Conservation (phyloP, 2,113 vertebrate species). For the Meleagris gallopavo region DNA sequence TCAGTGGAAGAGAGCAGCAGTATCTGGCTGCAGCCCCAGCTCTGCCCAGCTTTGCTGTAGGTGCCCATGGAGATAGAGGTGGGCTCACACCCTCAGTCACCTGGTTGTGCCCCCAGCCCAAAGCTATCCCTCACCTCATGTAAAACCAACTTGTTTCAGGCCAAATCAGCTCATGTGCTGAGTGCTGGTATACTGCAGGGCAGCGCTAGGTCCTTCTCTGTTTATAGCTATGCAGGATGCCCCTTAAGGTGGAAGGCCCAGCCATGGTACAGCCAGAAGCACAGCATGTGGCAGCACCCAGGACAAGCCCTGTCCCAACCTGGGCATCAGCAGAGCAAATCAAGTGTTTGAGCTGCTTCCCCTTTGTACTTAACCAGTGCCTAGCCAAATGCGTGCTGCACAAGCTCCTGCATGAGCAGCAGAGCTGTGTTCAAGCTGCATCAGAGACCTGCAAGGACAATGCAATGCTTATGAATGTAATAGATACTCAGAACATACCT, state of each 20-base stretch:
- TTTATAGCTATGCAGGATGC: background rate
- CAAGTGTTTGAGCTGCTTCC: background rate
- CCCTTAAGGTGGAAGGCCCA: background rate
- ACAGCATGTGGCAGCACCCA: background rate
- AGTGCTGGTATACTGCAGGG: background rate
- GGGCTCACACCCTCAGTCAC: background rate
- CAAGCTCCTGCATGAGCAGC: background rate
- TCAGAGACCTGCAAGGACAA: fast-evolving
- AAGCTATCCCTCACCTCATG: background rate
- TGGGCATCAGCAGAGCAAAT: background rate
- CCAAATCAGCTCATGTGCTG: background rate
- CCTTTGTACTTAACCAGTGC: background rate
- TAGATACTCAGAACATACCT: background rate
- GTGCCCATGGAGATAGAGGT: background rate
- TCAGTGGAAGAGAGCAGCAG: background rate
- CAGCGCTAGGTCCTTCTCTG: background rate
- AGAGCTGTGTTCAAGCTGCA: background rate
- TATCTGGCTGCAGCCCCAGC: background rate
- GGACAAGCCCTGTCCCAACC: background rate
- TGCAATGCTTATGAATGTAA: background rate
- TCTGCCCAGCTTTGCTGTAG: background rate
- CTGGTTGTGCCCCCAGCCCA: background rate
- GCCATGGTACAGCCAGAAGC: background rate
- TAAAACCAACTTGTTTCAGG: background rate
- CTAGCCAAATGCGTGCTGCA: background rate